Evolutionary conservation across 1,140 invertebrate genomes (phyloP).

Genomic region (Drosophila prosaltans): DNA sequence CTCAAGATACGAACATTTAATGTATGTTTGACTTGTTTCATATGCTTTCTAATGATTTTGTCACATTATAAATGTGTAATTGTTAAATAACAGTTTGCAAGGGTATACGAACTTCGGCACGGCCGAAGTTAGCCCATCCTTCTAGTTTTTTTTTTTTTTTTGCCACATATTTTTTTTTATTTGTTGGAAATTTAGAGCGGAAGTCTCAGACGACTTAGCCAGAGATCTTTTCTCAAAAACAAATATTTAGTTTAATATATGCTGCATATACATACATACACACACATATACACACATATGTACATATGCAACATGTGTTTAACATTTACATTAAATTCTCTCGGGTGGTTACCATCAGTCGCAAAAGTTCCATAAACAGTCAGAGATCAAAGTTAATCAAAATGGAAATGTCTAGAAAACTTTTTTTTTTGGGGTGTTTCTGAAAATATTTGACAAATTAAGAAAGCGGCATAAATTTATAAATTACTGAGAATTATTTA

Average conservation of each 20-base stretch:
- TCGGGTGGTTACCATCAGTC: too few relatives aligned
- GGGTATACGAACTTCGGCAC: too few relatives aligned
- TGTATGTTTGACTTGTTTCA: too few relatives aligned
- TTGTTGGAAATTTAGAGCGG: slow-evolving; percentile 43
- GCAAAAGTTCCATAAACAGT: not conserved
- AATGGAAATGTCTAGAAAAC: not conserved
- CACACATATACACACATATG: too few relatives aligned
- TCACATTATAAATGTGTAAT: too few relatives aligned
- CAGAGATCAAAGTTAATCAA: slow-evolving; percentile 2
- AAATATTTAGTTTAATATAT: slow-evolving; percentile 40
- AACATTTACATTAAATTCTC: not conserved
- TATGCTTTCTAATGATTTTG: too few relatives aligned
- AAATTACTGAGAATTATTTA: not conserved
- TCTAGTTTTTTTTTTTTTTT: too few relatives aligned
- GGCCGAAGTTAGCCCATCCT: too few relatives aligned
- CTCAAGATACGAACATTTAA: too few relatives aligned
- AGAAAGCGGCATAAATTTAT: not conserved
- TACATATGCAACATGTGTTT: slow-evolving; percentile 34
- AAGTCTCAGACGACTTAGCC: slow-evolving; percentile 32
- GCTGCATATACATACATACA: not conserved
- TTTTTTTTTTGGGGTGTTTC: not conserved
- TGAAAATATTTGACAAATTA: not conserved
- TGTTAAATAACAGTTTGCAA: too few relatives aligned
- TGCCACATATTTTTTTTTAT: slow-evolving; percentile 10
- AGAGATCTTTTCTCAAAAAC: slow-evolving; percentile 7